Base-by-base conservation (phyloP, 2,797 vertebrate genomes). In the Spea hammondii region DNA sequence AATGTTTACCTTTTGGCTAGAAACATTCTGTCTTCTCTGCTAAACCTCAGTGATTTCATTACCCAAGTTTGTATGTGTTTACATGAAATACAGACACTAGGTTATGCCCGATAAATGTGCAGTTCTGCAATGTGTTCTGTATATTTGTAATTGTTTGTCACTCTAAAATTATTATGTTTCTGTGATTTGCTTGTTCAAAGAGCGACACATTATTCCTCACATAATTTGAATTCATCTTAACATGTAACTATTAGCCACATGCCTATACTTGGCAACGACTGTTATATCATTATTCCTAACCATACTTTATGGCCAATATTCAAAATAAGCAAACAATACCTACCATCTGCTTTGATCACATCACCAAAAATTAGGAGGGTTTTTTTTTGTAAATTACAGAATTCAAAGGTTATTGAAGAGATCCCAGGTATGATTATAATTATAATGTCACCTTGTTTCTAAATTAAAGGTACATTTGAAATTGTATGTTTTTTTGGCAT, bases 211-310 rank as follows among this genome's bases (percentile, higher is more conserved):
- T 32, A 32, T 32, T 32, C 32, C 32, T 32, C 32, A 32, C 32
- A 81, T 77, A 72, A 77, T 81, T 81, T 72, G 72, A 68, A 72
- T 76, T 70, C 62, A 72, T 77, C 55, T 72, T 66, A 71, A 76
- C 69, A 51, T 66, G 10, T 62, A 67, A 49, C 47, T 64, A 81
- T 81, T 72, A 81, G 62, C 74, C n/a, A 51, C 47, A 53, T 81
- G 53, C 76, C 53, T 76, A 76, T 66, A 67, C 77, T 72, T 76
- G 79, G 69, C 77, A 74, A 77, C 79, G 32, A 67, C 46, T 72
- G 74, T 76, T 80, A 80, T 72, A 17, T 72, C 10, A 71, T 50
- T 51, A 60, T 69, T 62, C 48, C 65, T 60, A 72, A 65, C 11
- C 65, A 65, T 72, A 67, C 49, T 81, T 77, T 60, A 72, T 72